Base-by-base conservation (phyloP, 2,797 vertebrate genomes). In the Naso thynnoides region DNA sequence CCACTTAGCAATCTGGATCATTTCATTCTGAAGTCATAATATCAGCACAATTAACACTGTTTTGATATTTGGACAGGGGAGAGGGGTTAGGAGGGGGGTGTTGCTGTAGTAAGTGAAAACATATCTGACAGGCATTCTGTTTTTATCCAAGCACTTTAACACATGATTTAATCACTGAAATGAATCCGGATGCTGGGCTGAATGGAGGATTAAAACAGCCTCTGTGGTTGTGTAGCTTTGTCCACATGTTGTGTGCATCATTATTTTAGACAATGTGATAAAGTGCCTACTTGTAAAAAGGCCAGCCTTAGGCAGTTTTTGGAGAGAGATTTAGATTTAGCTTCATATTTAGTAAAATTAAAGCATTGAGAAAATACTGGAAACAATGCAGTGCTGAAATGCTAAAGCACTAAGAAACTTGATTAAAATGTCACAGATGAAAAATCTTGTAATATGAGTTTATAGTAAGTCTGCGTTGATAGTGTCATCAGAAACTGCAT, bases 31-130 rank as follows among this genome's bases (percentile, higher is more conserved):
- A 42, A 60, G 16, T 21, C 13, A 54, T n/a, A 36, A 21, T 42
- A 61, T 53, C 29, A 64, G 31, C 5, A 27, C 19, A 75, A 75
- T 65, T 66, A 83, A 70, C 54, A 49, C 47, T 70, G 54, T 21
- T 65, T n/a, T 66, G 15, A 65, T 75, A 42, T 63, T 62, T 75
- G 11, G 60, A 73, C 44, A 44, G 18, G 9, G 57, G 49, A 27
- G 33, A 1, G 8, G 14, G 54, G 57, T 45, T n/a, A 56, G 70
- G 27, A 9, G 4, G 5, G 31, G 8, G 33, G 15, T 53, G 64
- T 13, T 47, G 16, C 16, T 61, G 26, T 56, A 23, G 24, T 24
- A 23, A 56, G 36, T 61, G 42, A 48, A 70, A 82, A 59, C 27
- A 56, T 10, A 56, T 72, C n/a, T 45, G 82, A 75, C 62, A 76